A percentile compares a stretch with the other conserved stretches of the same genome.
These are phyloP conservation scores for Leguminivora glycinivorella DNA, from an alignment of 1,140 invertebrate species.

Conservation along the genomic window DNA sequence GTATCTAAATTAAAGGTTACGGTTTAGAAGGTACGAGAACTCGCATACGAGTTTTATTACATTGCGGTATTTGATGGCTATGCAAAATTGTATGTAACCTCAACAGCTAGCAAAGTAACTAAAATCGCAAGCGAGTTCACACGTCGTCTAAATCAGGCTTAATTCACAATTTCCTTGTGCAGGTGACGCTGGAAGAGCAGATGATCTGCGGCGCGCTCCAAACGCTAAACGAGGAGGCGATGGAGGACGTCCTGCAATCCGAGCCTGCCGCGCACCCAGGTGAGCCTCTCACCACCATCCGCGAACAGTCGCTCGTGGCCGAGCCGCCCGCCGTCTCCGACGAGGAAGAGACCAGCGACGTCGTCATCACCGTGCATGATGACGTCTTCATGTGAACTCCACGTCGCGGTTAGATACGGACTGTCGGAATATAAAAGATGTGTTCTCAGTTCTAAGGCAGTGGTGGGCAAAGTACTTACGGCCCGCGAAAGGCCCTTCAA, in stretches of 20 bases:
- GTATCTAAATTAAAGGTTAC: no score
- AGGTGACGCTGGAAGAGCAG: constrained; percentile 96
- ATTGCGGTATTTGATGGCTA: no score
- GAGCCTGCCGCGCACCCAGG: constrained; percentile 75
- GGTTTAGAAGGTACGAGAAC: no score
- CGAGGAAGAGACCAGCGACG: constrained; percentile 41
- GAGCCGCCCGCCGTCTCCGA: constrained; percentile 30
- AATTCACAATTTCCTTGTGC: background rate
- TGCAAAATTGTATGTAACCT: no score
- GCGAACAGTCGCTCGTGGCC: constrained; percentile 44
- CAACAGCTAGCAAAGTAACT: no score
- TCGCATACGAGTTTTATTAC: no score
- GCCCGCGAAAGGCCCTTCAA: no score
- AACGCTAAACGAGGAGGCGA: constrained; percentile 94
- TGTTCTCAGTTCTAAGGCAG: no score
- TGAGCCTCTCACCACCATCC: constrained; percentile 68
- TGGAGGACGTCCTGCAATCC: constrained; percentile 88
- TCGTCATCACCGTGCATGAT: constrained; percentile 57
- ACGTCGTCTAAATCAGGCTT: no score
- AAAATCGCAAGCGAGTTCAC: no score
- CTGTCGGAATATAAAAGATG: no score
- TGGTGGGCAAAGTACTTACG: no score
- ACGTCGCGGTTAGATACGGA: background rate
- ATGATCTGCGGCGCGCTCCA: constrained; percentile 96
- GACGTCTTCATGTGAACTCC: constrained; percentile 53